Evolutionary conservation across 2,888 invertebrate genomes (phyloP).

Genomic region (Glaucopsyche alexis): DNA sequence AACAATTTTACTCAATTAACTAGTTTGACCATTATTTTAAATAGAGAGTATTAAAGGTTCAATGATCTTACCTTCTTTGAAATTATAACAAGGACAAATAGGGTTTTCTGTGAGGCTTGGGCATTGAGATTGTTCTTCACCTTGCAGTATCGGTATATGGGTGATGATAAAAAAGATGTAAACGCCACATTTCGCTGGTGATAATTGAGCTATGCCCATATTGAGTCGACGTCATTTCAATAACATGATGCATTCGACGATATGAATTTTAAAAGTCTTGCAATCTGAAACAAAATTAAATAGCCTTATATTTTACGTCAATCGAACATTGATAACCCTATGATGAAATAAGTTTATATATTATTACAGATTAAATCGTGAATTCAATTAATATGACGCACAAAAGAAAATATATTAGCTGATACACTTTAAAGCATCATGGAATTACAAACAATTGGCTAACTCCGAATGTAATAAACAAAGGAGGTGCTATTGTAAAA

Average conservation of each 20-base stretch:
- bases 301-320: not conserved
- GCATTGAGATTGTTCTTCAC: slow-evolving; percentile 81
- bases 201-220: slow-evolving; percentile 67
- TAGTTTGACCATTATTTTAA: slow-evolving; percentile 38
- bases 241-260: slow-evolving; percentile 67
- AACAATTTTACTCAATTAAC: slow-evolving; percentile 43
- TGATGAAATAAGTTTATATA: not conserved
- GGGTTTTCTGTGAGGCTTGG: slow-evolving; percentile 88
- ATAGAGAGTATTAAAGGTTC: not conserved
- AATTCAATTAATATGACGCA: slow-evolving; percentile 1
- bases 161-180: slow-evolving; percentile 77
- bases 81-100: slow-evolving; percentile 94
- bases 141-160: slow-evolving; percentile 76
- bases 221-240: slow-evolving; percentile 66
- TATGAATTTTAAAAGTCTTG: slow-evolving; percentile 38
- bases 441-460: slow-evolving; percentile 31
- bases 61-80: slow-evolving; percentile 86
- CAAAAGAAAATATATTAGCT: slow-evolving; percentile 28
- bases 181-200: slow-evolving; percentile 71
- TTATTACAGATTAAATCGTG: not conserved
- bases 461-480: slow-evolving; percentile 32
- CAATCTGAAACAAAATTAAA: slow-evolving; percentile 40
- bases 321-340: not conserved
- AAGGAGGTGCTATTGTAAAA: slow-evolving; percentile 38
- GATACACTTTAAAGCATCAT: slow-evolving; percentile 22